Base-by-base conservation (phyloP, 2,888 invertebrate genomes). In the Deilephila porcellus region DNA sequence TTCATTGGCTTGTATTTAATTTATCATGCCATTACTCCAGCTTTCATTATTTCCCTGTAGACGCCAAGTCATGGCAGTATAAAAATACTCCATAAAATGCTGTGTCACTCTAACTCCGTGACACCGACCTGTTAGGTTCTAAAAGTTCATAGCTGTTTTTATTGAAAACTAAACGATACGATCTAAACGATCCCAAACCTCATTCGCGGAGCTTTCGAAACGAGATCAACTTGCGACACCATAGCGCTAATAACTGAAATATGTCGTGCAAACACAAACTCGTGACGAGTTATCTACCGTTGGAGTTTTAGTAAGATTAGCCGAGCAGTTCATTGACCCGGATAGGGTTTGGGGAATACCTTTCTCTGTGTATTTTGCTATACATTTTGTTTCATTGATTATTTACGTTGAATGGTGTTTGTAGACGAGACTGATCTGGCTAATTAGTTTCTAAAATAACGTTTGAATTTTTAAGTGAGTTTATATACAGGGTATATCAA, bases 201-300 rank as follows among this genome's bases (percentile, higher is more conserved):
- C 67, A 67, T 64, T 64, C 11, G 37, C 3, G 14, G n/a, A 67
- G 20, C 67, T 25, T 14, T n/a, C 34, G 34, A 63, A 45, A 52
- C 67, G 45, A 52, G 45, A 52, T 64, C 64, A 64, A 17, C 37
- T 19, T 20, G n/a, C 45, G 45, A 45, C 45, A 14, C 19, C n/a
- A 37, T 20, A 45, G 6, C 17, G 17, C 25, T 20, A 67, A 25
- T 52, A 25, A 17, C 14, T 5, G 17, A 52, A 52, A 67, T 52
- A 25, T 67, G 25, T 25, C 17, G 25, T 17, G 52, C 52, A 67
- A 67, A 67, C 52, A 67, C 5, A 17, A 45, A 52, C 52, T 52
- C 67, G 67, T 52, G 67, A 67, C 17, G 14, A n/a, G 37, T 20
- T 20, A 45, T 20, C 67, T 67, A 52, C 67, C 67, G 52, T 67